Evolutionary conservation across 2,888 invertebrate genomes (phyloP), one percentile per base, ranked within the genome.

Genomic region (Lasius fuliginosus): DNA sequence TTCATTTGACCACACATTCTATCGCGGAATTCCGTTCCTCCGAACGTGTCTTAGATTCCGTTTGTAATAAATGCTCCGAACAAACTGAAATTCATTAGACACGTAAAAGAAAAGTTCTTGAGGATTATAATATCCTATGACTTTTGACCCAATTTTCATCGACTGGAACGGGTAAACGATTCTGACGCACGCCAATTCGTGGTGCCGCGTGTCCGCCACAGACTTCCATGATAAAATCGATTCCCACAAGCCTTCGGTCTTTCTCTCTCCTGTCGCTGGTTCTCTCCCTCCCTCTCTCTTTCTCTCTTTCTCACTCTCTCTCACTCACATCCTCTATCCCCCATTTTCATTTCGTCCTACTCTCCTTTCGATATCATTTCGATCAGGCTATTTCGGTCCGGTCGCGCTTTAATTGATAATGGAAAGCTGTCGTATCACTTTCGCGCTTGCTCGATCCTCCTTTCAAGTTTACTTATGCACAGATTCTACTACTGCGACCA

Each of bases 111-210:
- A 69, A 69, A 27, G 33, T 60, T 49, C 49, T 49, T 27, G 12
- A 62, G 42, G 46, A 62, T 46, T 69, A 60, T 36, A 69, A 79
- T 83, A 82, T 86, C 74, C 84, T 76, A 68, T 82, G 87, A 88
- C 88, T 87, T 90, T 87, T 88, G 83, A 88, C 90, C 90, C 82
- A 87, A 90, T 91, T 91, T 85, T 75, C 60, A 81, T 75, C 76
- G 83, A 75, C 82, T 81, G 82, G 69, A 76, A 86, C 81, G 86
- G 84, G 85, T 88, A 91, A 91, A 91, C 88, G 89, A 90, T 91
- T 88, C 87, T 86, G 87, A 89, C 87, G 86, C 91, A 91, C 91
- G 91, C 89, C 89, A 91, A 89, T 88, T 83, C 83, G 84, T 69
- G 68, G 64, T 64, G 75, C 64, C 75, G 82, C 62, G 69, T 83